Evolutionary conservation across 2,113 vertebrate genomes (phyloP), one percentile per base, ranked within the genome.

Genomic region (Crypturellus undulatus): DNA sequence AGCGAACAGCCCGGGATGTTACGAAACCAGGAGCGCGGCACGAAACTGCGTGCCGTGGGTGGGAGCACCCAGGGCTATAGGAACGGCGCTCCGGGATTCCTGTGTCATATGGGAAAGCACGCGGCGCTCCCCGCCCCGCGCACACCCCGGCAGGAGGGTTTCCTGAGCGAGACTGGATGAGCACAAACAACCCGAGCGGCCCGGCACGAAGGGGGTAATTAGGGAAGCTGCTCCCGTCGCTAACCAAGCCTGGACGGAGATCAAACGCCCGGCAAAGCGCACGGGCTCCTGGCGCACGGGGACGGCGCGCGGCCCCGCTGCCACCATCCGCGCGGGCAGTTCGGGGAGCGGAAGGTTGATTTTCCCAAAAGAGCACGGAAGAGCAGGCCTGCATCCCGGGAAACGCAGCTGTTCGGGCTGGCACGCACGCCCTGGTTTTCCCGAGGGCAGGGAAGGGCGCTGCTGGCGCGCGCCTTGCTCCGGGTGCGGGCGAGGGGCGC

Each of bases 11-110:
- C 90, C 54, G 64, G 79, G 42, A 19, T 78, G 69, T 96, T 95
- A 96, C 89, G 92, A 97, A 96, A 97, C 72, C 88, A 73, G 91
- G 8, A 65, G 30, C 68, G 87, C 79, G 92, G 94, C 82, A 78
- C 36, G 95, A 95, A 92, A 90, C 82, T 47, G 93, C 93, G 89
- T 91, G 93, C 79, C 10, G 76, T 94, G 94, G 95, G 94, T 86
- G 92, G 94, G 94, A 94, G 69, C 96, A 94, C 95, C 93, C 93
- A 84, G 92, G 95, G 94, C 94, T 88, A 95, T 78, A 34, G 7
- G 75, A 51, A 94, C 89, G 78, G 84, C 0, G 6, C 79, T 0
- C 21, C 4, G 71, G 87, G 93, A 95, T 94, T 94, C 87, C 89
- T 79, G 82, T 9, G 1, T 62, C 73, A 68, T 59, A 65, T 91